Base-by-base conservation (phyloP, 2,888 invertebrate genomes). In the Liopterus haemorrhoidalis region DNA sequence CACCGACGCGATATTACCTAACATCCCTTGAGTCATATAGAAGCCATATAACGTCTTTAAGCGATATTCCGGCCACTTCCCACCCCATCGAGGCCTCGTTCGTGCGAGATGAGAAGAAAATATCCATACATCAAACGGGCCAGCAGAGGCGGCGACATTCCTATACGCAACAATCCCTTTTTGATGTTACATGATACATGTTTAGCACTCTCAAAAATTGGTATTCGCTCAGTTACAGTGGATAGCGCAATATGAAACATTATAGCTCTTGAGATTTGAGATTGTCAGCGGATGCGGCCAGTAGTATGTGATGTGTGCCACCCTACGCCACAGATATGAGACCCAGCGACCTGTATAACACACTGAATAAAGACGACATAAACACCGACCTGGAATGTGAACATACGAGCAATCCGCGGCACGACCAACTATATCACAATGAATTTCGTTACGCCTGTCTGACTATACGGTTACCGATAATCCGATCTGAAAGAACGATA, bases 201-300 rank as follows among this genome's bases (percentile, higher is more conserved):
- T n/a, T n/a, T n/a, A n/a, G n/a, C n/a, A n/a, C 12, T n/a, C 12
- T n/a, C 54, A 57, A 57, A 60, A 63, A 63, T 62, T 63, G 62
- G 61, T 60, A 61, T 59, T 60, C 58, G 59, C 57, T 54, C 57
- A 57, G 58, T 59, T 57, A 60, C 58, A 60, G 60, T 59, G 60
- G 59, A 61, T 61, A 60, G 60, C 9, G 19, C 57, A 58, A 60
- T 60, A 62, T 62, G 62, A 62, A 60, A 60, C 59, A 62, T 62
- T 60, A 62, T 60, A 60, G 61, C 62, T 57, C 56, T 53, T 55
- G 58, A 59, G 61, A 60, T 58, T 61, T 59, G 57, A 59, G 57
- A 49, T 59, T 60, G 60, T 59, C 61, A 59, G 55, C 54, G 56
- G 57, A 58, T 57, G 54, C 52, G 59, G 53, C 57, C 54, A n/a